Conservation (phyloP, 2,797 vertebrate species). For the Pogoniulus pusillus region DNA sequence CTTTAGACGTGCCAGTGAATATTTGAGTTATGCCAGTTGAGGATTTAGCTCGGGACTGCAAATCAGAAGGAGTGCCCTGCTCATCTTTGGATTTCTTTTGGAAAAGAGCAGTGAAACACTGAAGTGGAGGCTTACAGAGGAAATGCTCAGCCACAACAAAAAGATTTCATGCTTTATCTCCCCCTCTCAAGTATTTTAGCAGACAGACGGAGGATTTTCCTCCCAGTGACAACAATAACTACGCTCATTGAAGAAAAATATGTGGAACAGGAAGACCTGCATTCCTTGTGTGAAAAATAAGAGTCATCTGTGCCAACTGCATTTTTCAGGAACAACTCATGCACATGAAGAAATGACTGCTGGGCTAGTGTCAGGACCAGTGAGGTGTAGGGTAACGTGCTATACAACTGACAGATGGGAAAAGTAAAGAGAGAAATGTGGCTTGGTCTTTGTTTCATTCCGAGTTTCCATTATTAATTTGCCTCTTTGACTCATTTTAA, state of each 20-base stretch:
- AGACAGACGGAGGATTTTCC: slow-evolving; percentile 55
- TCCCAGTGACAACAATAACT: slow-evolving; percentile 62
- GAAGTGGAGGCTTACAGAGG: slow-evolving; percentile 34
- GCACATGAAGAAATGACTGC: slow-evolving; percentile 39
- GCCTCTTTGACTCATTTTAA: not conserved
- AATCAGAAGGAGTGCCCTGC: not conserved
- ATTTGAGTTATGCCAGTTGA: not conserved
- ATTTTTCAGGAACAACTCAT: slow-evolving; percentile 53
- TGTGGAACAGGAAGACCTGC: slow-evolving; percentile 59
- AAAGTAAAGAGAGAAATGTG: not conserved
- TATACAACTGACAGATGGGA: not conserved
- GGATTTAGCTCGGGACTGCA: not conserved
- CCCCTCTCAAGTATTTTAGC: slow-evolving; percentile 48
- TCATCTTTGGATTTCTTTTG: not conserved
- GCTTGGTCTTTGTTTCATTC: not conserved
- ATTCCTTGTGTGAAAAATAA: slow-evolving; percentile 61
- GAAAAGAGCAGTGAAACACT: not conserved
- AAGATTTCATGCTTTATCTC: slow-evolving; percentile 48
- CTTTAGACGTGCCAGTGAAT: rapidly evolving
- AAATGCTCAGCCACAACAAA: slow-evolving; percentile 63
- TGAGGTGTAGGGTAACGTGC: not conserved
- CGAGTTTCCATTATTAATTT: not conserved
- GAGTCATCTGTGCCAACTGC: slow-evolving; percentile 24
- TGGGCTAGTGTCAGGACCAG: not conserved
- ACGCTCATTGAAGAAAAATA: slow-evolving; percentile 55